Conservation (phyloP, 2,888 invertebrate genomes). For the Pyralis farinalis region DNA sequence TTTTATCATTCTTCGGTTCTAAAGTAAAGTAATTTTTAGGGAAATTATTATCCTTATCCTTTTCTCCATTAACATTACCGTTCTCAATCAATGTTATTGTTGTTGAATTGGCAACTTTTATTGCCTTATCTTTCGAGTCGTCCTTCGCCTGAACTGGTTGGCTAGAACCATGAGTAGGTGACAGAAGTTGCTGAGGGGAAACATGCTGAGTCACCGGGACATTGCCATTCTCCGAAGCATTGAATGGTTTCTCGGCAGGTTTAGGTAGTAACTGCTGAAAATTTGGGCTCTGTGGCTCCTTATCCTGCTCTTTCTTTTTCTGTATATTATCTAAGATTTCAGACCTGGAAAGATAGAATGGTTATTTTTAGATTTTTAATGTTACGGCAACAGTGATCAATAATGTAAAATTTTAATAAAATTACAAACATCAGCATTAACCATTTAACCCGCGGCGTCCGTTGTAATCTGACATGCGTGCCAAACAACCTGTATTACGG, state of each 20-base stretch:
- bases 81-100: constrained; percentile 71
- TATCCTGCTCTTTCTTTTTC: constrained; percentile 74
- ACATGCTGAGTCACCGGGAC: constrained; percentile 63
- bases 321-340: constrained; percentile 82
- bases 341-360: constrained; percentile 74
- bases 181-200: constrained; percentile 56
- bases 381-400: not conserved
- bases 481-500: too few relatives aligned
- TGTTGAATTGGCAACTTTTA: constrained; percentile 70
- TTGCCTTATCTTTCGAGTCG: constrained; percentile 62
- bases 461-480: too few relatives aligned
- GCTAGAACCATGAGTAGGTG: constrained; percentile 48
- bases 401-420: too few relatives aligned
- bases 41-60: constrained; percentile 62
- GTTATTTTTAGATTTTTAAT: constrained; percentile 7
- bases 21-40: constrained; percentile 68
- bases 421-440: too few relatives aligned
- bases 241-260: constrained; percentile 45
- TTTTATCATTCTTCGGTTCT: constrained; percentile 68
- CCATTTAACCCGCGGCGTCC: too few relatives aligned
- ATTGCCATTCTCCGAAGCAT: constrained; percentile 44
- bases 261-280: constrained; percentile 54
- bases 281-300: constrained; percentile 50
- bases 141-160: constrained; percentile 51
- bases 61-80: constrained; percentile 52